These are phyloP conservation scores for Botia almorhae DNA, from an alignment of 2,797 vertebrate species.

Conservation along the genomic window DNA sequence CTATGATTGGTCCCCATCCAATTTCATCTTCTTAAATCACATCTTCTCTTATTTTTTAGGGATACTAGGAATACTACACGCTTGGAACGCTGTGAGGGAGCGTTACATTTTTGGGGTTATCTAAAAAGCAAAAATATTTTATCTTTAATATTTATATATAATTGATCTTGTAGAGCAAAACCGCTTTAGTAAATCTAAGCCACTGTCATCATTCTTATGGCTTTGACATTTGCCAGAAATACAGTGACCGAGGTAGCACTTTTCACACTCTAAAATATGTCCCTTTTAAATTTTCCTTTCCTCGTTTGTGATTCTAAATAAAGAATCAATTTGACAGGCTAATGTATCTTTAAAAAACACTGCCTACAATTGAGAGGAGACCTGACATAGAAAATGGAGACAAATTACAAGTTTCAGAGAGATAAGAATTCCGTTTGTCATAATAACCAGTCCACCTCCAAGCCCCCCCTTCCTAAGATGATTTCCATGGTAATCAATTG, in stretches of 20 bases:
- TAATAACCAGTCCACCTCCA: slow-evolving; percentile 17
- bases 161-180: too few relatives aligned
- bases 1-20: background rate
- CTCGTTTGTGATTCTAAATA: slow-evolving; percentile 19
- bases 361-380: slow-evolving; percentile 1
- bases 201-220: background rate
- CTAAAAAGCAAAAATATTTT: too few relatives aligned
- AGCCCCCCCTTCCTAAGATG: slow-evolving; percentile 1
- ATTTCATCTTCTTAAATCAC: too few relatives aligned
- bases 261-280: background rate
- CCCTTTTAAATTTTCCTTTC: slow-evolving; percentile 5
- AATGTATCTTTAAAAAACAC: slow-evolving; percentile 27
- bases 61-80: too few relatives aligned
- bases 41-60: too few relatives aligned
- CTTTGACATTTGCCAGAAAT: too few relatives aligned
- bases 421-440: slow-evolving; percentile 18
- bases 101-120: too few relatives aligned
- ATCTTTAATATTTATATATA: too few relatives aligned
- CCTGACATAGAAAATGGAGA: slow-evolving; percentile 34
- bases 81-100: too few relatives aligned
- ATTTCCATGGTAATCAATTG: slow-evolving; percentile 40
- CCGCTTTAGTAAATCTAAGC: background rate
- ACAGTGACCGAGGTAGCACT: background rate
- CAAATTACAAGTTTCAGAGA: slow-evolving; percentile 21
- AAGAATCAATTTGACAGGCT: slow-evolving; percentile 18